Percentiles rank a stretch among this genome's conserved stretches.
phyloP scores from a whole-genome alignment of 2,797 vertebrate species.

The Emys orbicularis region DNA sequence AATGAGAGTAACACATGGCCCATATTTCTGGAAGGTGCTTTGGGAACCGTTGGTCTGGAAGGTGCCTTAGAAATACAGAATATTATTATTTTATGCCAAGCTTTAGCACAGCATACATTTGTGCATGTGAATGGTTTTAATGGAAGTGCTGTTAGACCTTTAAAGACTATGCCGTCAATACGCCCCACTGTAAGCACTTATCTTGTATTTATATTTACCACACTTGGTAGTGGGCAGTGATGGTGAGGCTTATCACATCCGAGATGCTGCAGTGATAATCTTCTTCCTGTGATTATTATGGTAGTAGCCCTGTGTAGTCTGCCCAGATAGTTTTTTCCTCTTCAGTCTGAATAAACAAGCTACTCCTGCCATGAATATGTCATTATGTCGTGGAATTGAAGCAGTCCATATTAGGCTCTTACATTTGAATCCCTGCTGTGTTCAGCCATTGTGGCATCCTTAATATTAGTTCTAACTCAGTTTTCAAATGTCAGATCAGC shows the following conservation, averaged over 20 bases:
- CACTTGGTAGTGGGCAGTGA: neutral
- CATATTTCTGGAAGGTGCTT: neutral
- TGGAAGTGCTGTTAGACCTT: neutral
- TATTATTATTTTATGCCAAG: neutral
- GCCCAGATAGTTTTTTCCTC: accelerated
- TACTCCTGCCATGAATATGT: accelerated
- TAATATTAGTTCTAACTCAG: neutral
- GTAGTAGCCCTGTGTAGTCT: neutral
- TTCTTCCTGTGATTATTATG: neutral
- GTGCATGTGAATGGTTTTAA: neutral
- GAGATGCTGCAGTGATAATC: neutral
- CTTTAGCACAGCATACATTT: neutral
- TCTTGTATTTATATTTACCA: neutral
- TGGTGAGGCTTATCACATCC: neutral
- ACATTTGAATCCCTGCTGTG: neutral
- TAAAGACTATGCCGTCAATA: accelerated
- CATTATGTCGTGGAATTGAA: neutral
- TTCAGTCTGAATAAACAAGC: neutral
- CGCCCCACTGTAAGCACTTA: neutral
- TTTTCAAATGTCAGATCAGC: neutral
- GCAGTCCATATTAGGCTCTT: neutral
- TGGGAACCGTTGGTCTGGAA: accelerated
- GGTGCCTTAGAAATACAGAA: neutral
- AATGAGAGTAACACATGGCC: neutral
- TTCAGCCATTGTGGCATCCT: neutral